These are phyloP conservation scores for Melanocharis versteri DNA, from an alignment of 2,113 vertebrate genomes.

Conservation along the genomic window DNA sequence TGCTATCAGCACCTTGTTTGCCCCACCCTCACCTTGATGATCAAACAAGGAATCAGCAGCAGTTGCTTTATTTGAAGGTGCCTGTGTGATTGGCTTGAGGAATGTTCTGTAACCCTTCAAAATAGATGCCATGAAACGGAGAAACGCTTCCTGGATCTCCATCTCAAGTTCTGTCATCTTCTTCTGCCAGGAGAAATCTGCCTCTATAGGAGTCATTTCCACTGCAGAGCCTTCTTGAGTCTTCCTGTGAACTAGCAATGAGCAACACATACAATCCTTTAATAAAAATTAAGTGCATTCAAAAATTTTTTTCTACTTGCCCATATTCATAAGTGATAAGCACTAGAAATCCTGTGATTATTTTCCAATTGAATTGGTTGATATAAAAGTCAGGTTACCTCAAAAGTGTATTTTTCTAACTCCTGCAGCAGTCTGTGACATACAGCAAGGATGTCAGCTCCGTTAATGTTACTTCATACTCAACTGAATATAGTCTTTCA, in stretches of 20 bases:
- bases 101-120: slow-evolving; percentile 92
- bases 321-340: background rate
- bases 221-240: slow-evolving; percentile 82
- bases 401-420: background rate
- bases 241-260: slow-evolving; percentile 75
- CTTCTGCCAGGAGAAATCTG: slow-evolving; percentile 95
- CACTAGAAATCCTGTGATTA: background rate
- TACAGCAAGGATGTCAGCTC: background rate
- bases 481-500: background rate
- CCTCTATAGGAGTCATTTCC: slow-evolving; percentile 95
- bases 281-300: background rate
- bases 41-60: slow-evolving; percentile 92
- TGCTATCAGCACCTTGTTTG: background rate
- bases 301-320: background rate
- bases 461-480: background rate
- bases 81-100: slow-evolving; percentile 93
- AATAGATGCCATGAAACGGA: slow-evolving; percentile 95
- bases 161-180: slow-evolving; percentile 90
- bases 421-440: background rate
- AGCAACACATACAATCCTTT: background rate
- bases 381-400: background rate
- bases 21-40: slow-evolving; percentile 82
- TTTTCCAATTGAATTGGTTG: background rate
- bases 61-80: slow-evolving; percentile 93
- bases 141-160: slow-evolving; percentile 95